Evolutionary conservation across 2,888 invertebrate species (phyloP).

Genomic region (Strigamia crassipes): DNA sequence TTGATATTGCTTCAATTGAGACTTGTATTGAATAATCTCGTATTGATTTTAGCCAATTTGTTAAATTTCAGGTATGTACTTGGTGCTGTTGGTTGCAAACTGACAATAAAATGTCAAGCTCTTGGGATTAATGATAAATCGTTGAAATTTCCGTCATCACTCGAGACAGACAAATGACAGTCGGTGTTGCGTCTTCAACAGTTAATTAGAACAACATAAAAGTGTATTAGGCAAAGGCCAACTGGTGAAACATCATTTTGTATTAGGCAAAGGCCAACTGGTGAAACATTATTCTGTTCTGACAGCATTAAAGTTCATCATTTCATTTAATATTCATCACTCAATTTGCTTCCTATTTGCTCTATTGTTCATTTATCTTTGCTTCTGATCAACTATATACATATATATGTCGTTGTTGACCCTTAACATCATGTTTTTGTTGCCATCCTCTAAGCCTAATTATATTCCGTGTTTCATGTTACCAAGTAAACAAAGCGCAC

Average conservation of each 20-base stretch:
- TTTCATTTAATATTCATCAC: slow-evolving; percentile 26
- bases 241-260: slow-evolving; percentile 16
- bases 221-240: slow-evolving; percentile 26
- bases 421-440: slow-evolving; percentile 3
- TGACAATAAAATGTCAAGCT: background rate
- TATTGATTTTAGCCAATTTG: background rate
- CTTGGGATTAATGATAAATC: slow-evolving; percentile 19
- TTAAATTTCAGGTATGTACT: background rate
- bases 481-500: background rate
- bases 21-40: background rate
- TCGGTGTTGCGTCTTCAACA: background rate
- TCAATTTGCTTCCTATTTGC: background rate
- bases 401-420: background rate
- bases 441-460: background rate
- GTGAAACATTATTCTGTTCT: slow-evolving; percentile 23
- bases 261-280: slow-evolving; percentile 22
- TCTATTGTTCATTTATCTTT: background rate
- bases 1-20: too few species aligned
- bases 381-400: background rate
- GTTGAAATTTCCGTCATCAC: slow-evolving; percentile 27
- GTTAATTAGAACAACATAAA: slow-evolving; percentile 28
- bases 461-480: background rate
- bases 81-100: background rate
- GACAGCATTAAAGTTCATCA: slow-evolving; percentile 3
- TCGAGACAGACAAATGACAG: slow-evolving; percentile 26